phyloP scores from a whole-genome alignment of 2,797 vertebrate species.

The Oreochromis grahami region DNA sequence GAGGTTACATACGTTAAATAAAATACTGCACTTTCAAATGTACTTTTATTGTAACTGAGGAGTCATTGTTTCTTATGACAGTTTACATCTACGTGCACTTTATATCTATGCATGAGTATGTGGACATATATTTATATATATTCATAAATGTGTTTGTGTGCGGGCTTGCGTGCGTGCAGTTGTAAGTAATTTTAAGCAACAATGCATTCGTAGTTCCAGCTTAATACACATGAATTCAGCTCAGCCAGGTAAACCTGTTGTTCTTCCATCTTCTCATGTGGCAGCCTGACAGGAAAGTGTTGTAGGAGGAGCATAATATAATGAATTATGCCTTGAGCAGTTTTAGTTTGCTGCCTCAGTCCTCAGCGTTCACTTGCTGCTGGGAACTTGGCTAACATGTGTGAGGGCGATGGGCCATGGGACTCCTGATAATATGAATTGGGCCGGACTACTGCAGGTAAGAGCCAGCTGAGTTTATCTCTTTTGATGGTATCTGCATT shows the following conservation, averaged over 20 bases:
- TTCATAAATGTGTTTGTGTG: background rate
- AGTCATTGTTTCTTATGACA: background rate
- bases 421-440: constrained; percentile 71
- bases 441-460: constrained; percentile 72
- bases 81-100: background rate
- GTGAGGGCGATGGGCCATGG: constrained; percentile 56
- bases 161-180: background rate
- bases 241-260: constrained; percentile 45
- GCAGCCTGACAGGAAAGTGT: constrained; percentile 4
- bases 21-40: background rate
- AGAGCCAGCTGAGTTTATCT: constrained; percentile 37
- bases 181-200: background rate
- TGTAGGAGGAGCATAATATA: constrained; percentile 58
- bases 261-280: constrained; percentile 7
- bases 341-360: constrained; percentile 36
- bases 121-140: background rate
- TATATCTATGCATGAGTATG: background rate
- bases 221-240: background rate
- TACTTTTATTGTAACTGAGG: background rate
- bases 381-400: constrained; percentile 41
- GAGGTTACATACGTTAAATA: background rate
- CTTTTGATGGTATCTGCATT: background rate
- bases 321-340: constrained; percentile 44
- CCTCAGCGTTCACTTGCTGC: constrained; percentile 30
- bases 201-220: background rate